Evolutionary conservation across 2,113 vertebrate species (phyloP).

Genomic region (Carassius carassius): DNA sequence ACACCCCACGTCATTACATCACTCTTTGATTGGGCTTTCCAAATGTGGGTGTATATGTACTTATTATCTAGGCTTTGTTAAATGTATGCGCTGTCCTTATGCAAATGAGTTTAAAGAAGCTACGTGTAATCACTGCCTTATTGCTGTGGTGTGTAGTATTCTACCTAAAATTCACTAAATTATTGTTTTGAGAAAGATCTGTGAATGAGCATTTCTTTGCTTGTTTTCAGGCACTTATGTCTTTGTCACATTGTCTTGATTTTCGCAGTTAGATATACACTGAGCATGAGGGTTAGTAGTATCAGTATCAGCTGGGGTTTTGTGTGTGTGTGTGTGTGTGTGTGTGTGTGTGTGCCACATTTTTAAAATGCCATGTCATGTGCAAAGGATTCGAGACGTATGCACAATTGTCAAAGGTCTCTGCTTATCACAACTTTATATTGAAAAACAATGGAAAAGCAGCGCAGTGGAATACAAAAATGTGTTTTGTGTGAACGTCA

Average conservation of each 20-base stretch:
- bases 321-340: too few relatives aligned
- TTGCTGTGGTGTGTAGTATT: not conserved
- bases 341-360: too few relatives aligned
- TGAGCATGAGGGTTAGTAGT: too few relatives aligned
- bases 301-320: too few relatives aligned
- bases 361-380: too few relatives aligned
- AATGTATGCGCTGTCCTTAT: not conserved
- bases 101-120: not conserved
- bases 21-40: constrained; percentile 10
- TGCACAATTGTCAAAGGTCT: not conserved
- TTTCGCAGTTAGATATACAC: too few relatives aligned
- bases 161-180: not conserved
- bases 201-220: not conserved
- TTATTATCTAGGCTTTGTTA: constrained; percentile 25
- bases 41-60: constrained; percentile 17
- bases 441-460: not conserved
- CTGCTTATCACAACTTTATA: not conserved
- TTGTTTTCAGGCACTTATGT: too few relatives aligned
- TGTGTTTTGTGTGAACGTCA: not conserved
- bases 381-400: not conserved
- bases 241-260: too few relatives aligned
- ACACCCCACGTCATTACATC: constrained; percentile 64
- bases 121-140: not conserved
- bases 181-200: not conserved
- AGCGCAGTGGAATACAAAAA: not conserved